These are phyloP conservation scores for Trisateles emortualis DNA, from an alignment of 2,888 invertebrate genomes.

Conservation along the genomic window DNA sequence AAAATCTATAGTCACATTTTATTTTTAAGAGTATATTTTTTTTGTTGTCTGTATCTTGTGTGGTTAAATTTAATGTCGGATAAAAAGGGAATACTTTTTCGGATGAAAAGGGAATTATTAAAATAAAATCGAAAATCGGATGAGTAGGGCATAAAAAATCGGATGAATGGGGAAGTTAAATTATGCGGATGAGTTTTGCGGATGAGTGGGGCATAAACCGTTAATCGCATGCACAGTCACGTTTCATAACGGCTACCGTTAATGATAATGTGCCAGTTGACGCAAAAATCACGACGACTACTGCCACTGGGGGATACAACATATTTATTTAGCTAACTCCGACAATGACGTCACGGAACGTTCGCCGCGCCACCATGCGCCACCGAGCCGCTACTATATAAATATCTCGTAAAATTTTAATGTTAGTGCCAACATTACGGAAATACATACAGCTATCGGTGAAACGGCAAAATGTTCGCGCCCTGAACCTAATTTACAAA, in stretches of 20 bases:
- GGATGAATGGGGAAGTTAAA: too few species aligned
- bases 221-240: background rate
- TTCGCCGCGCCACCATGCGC: background rate
- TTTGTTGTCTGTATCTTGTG: too few species aligned
- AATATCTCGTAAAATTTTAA: constrained; percentile 6
- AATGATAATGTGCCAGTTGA: background rate
- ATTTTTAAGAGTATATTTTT: too few species aligned
- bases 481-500: constrained; percentile 9
- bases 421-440: constrained; percentile 9
- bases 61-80: too few species aligned
- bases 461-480: constrained; percentile 4
- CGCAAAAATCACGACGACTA: background rate
- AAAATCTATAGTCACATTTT: too few species aligned
- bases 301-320: background rate
- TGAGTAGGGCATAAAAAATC: too few species aligned
- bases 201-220: background rate
- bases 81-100: too few species aligned
- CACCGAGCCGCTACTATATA: constrained; percentile 2
- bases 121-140: too few species aligned
- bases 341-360: background rate
- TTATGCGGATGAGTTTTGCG: background rate
- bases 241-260: background rate
- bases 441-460: constrained; percentile 3
- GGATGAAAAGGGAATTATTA: too few species aligned
- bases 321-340: constrained; percentile 1